Conservation (phyloP, 2,113 vertebrate genomes). For the Proteles cristata region DNA sequence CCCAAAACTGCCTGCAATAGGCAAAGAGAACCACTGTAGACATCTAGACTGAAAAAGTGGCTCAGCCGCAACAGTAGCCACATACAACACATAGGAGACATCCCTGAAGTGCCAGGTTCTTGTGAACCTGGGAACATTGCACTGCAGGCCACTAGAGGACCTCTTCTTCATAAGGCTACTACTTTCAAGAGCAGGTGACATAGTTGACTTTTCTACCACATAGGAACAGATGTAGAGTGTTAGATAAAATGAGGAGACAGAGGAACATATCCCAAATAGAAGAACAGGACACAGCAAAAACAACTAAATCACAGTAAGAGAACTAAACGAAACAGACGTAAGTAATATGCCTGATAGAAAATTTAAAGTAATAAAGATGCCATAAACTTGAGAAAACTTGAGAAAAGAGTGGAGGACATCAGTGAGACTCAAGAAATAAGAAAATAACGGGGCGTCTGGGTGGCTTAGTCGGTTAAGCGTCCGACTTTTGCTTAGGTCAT, state of each 20-base stretch:
- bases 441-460: no score
- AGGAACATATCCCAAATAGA: background rate
- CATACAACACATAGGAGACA: background rate
- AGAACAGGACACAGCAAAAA: background rate
- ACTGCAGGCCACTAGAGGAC: background rate
- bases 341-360: background rate
- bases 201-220: background rate
- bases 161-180: background rate
- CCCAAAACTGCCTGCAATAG: background rate
- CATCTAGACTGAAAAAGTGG: background rate
- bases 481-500: no score
- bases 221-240: background rate
- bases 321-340: background rate
- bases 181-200: background rate
- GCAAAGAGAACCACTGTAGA: background rate
- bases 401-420: background rate
- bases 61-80: background rate
- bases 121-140: background rate
- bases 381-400: background rate
- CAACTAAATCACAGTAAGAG: background rate
- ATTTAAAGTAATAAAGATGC: background rate
- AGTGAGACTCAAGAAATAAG: background rate
- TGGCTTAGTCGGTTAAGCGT: no score
- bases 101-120: background rate
- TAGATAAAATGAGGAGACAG: background rate